Conservation (phyloP, 1,140 invertebrate species). For the Cydia fagiglandana region DNA sequence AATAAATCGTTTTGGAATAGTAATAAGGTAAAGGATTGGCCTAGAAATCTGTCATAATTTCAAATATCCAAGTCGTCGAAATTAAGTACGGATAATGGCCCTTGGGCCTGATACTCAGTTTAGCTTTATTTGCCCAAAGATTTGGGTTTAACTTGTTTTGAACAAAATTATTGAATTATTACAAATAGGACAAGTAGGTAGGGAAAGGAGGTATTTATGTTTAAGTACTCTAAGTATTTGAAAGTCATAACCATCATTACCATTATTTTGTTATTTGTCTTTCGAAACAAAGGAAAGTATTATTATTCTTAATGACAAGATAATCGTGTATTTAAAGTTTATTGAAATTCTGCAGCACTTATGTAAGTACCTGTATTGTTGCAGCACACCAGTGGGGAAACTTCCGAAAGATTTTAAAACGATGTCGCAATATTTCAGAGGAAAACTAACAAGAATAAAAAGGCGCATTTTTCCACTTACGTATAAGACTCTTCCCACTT, state of each 20-base stretch:
- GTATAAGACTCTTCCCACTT: conserved; percentile 7
- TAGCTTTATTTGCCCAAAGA: neutral
- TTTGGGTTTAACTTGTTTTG: too few relatives aligned
- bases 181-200: too few relatives aligned
- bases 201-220: too few relatives aligned
- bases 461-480: conserved; percentile 13
- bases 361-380: too few relatives aligned
- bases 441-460: conserved; percentile 13
- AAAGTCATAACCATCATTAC: neutral
- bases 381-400: neutral
- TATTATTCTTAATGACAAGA: neutral
- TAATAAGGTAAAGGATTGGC: neutral
- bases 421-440: neutral
- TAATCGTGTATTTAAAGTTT: neutral
- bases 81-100: neutral
- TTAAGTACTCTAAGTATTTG: neutral
- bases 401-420: neutral
- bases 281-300: too few relatives aligned
- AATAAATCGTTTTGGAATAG: neutral
- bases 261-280: too few relatives aligned
- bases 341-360: neutral
- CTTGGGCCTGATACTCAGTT: neutral
- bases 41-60: neutral
- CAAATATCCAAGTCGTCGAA: neutral
- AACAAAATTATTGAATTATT: too few relatives aligned